phyloP scores from a whole-genome alignment of 2,888 invertebrate genomes.

The Liposcelis brunnea region DNA sequence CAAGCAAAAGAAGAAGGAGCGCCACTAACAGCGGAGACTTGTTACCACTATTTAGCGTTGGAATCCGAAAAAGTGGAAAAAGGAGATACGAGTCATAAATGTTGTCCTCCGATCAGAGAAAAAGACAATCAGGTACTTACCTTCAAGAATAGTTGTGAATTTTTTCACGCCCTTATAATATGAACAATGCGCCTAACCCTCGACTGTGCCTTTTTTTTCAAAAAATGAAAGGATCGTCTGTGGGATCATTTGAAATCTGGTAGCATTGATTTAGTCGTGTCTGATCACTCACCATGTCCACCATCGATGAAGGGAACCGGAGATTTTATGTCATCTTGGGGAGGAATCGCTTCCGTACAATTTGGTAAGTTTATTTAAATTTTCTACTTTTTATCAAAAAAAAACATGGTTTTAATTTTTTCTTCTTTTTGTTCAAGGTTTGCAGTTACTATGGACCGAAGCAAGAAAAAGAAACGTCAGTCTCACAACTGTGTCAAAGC shows the following conservation, averaged over 20 bases:
- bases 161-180: background rate
- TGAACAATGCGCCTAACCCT: background rate
- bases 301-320: constrained; percentile 38
- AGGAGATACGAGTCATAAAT: constrained; percentile 49
- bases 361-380: constrained; percentile 43
- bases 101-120: constrained; percentile 51
- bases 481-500: constrained; percentile 36
- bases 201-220: background rate
- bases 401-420: constrained; percentile 14
- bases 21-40: constrained; percentile 50
- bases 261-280: constrained; percentile 43
- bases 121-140: constrained; percentile 36
- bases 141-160: background rate
- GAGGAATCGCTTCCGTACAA: constrained; percentile 55
- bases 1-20: constrained; percentile 34
- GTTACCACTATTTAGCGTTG: constrained; percentile 51
- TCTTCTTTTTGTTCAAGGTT: constrained; percentile 27
- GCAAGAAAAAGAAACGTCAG: constrained; percentile 24
- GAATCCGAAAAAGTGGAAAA: constrained; percentile 43
- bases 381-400: too few species aligned
- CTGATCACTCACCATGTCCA: constrained; percentile 52
- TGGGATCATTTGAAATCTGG: constrained; percentile 42
- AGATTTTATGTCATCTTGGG: constrained; percentile 52
- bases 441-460: constrained; percentile 51
- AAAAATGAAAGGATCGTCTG: constrained; percentile 31